Base-by-base conservation (phyloP, 2,113 vertebrate genomes). In the Chloebia gouldiae region DNA sequence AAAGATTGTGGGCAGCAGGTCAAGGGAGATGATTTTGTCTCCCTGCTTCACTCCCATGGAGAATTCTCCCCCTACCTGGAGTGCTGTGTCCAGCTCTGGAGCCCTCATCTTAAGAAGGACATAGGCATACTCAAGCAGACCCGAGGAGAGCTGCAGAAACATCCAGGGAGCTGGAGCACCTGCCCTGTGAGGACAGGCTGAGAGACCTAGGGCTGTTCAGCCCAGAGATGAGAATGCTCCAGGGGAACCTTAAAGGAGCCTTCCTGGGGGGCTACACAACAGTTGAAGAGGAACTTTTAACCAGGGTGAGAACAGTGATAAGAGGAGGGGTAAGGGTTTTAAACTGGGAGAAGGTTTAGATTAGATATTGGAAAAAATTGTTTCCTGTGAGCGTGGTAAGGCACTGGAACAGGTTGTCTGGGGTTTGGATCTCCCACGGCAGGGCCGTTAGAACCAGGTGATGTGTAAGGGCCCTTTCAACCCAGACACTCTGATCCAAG, bases 351-450 rank as follows among this genome's bases (percentile, higher is more conserved):
- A 30, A n/a, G 39, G 17, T 30, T 50, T 39, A 45, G 13, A 45
- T 59, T n/a, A 66, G 45, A 9, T 30, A 37, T 6, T 10, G 10
- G 59, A 37, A 72, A 57, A 65, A 35, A 39, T 28, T 25, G 15
- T n/a, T 66, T 39, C n/a, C 20, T 45, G 33, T 66, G 33, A 37
- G 12, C 11, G 44, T 50, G 44, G 37, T 28, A 23, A 75, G 16
- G 20, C 45, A 39, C 61, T 21, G 28, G 10, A 59, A 45, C 23
- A 66, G 11, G 28, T 10, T 59, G 25, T 13, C 27, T 15, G 21
- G 25, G 11, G 9, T 28, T n/a, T 39, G 17, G 28, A 68, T 12
- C 5, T 42, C 13, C 23, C 12, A 16, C 0, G 0, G 37, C 7
- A 28, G 13, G 10, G 1, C 4, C 4, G 3, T 9, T 59, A 66